These are phyloP conservation scores for Mystacornis crossleyi DNA, from an alignment of 2,113 vertebrate species.

Conservation along the genomic window DNA sequence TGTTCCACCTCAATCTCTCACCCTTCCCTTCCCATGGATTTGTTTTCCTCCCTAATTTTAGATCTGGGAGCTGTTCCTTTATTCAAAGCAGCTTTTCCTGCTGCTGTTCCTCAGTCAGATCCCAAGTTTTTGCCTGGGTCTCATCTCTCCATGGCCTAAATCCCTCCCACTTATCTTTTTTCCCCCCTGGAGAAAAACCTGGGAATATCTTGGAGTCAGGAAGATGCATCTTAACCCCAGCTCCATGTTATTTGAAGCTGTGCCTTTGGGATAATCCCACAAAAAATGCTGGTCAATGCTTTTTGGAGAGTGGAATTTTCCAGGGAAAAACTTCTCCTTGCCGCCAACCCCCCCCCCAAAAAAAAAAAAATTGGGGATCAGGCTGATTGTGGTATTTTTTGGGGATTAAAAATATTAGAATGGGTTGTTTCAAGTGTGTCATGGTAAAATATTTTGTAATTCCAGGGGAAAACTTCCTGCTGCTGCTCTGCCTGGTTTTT, in stretches of 20 bases:
- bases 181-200: fast-evolving
- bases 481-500: not conserved
- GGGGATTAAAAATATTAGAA: not conserved
- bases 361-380: not conserved
- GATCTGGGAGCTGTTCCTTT: not conserved
- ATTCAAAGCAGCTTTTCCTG: not conserved
- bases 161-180: fast-evolving
- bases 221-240: not conserved
- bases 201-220: not conserved
- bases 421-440: not conserved
- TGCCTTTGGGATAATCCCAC: not conserved
- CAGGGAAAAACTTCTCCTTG: not conserved
- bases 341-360: not conserved
- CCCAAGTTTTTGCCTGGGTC: not conserved
- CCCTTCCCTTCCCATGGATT: not conserved
- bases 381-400: not conserved
- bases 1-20: not conserved
- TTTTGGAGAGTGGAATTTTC: not conserved
- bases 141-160: not conserved
- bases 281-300: not conserved
- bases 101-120: not conserved
- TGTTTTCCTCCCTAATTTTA: not conserved
- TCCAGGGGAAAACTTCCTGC: not conserved
- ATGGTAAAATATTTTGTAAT: not conserved
- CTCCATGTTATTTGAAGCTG: not conserved